Conservation (phyloP, 2,113 vertebrate genomes). For the Centrocercus urophasianus region DNA sequence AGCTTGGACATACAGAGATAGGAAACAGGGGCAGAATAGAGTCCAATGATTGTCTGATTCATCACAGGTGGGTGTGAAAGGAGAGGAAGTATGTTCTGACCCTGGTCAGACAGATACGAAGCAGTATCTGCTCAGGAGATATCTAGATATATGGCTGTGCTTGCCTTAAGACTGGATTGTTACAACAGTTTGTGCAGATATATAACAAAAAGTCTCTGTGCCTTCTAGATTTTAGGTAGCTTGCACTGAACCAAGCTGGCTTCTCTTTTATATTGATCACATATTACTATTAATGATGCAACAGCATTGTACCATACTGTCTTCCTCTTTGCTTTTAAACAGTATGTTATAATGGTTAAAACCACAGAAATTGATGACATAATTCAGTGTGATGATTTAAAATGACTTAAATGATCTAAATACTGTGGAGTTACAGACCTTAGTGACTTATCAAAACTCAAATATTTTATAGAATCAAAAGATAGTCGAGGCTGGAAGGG, state of each 20-base stretch:
- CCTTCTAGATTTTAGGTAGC: neutral
- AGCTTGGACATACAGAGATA: neutral
- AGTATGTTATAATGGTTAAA: neutral
- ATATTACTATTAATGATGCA: neutral
- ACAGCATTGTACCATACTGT: neutral
- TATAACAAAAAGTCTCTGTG: neutral
- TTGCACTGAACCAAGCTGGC: neutral
- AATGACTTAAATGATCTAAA: neutral
- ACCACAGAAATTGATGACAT: neutral
- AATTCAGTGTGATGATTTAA: neutral
- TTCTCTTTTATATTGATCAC: neutral
- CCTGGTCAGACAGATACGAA: neutral
- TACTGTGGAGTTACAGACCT: neutral
- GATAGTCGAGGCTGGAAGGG: neutral
- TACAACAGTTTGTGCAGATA: neutral
- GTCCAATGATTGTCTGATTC: neutral
- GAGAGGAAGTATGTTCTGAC: neutral
- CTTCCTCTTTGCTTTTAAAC: neutral
- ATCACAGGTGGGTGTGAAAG: neutral
- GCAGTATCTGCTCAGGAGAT: neutral
- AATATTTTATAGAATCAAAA: neutral
- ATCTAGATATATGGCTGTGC: neutral
- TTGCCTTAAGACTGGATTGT: neutral
- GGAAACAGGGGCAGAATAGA: neutral
- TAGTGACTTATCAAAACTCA: neutral